These are phyloP conservation scores for Porites australiensis DNA, from an alignment of 64 coral and sea anemone genomes.

Conservation along the genomic window DNA sequence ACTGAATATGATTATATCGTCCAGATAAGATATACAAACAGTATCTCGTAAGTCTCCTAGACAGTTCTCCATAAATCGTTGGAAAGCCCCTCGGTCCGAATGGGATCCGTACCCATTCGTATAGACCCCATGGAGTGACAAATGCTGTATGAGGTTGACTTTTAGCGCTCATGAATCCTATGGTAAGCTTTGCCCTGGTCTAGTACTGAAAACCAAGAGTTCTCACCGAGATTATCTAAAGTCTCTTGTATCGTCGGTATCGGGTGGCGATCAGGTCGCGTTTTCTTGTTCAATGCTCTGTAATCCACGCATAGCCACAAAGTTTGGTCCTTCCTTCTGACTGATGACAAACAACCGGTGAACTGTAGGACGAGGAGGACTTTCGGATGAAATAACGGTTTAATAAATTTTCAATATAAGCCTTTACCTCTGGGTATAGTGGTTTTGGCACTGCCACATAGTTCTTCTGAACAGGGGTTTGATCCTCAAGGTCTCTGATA, in stretches of 20 bases:
- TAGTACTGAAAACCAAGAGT: conserved; percentile 54
- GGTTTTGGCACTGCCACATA: conserved; percentile 77
- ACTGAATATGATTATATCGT: conserved; percentile 81
- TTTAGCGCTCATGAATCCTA: conserved; percentile 41
- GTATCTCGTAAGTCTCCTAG: conserved; percentile 49
- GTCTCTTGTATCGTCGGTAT: conserved; percentile 62
- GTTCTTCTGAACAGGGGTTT: conserved; percentile 53
- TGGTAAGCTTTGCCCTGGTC: conserved; percentile 73
- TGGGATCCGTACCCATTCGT: conserved; percentile 78
- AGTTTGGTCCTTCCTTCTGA: conserved; percentile 67
- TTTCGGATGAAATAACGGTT: conserved; percentile 60
- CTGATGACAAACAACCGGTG: conserved; percentile 82
- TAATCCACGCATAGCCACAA: conserved; percentile 70
- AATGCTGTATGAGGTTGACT: conserved; percentile 74
- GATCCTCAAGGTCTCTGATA: conserved; percentile 56
- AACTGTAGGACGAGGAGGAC: conserved; percentile 73
- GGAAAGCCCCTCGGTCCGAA: conserved; percentile 56
- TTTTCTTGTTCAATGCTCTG: conserved; percentile 61
- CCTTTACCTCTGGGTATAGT: conserved; percentile 83
- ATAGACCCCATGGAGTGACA: conserved; percentile 75
- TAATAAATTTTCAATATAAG: conserved; percentile 73
- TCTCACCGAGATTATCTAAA: conserved; percentile 69
- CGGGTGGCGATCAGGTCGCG: conserved; percentile 48
- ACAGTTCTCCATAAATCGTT: conserved; percentile 76
- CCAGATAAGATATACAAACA: conserved; percentile 73